phyloP scores from a whole-genome alignment of 2,113 vertebrate species.

The Callopanchax toddi region DNA sequence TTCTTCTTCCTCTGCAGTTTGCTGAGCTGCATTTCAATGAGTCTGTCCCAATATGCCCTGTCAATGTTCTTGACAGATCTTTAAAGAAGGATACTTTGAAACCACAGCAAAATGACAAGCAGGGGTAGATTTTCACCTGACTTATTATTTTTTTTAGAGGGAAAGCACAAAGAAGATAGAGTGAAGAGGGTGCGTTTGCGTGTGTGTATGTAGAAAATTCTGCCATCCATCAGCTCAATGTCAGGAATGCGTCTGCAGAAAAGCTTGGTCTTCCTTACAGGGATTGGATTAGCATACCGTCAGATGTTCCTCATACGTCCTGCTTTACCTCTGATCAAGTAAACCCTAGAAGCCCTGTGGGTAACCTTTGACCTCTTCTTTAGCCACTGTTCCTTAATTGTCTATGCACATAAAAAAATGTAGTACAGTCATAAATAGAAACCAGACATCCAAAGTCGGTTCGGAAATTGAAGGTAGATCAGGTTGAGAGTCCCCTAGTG shows the following conservation, averaged over 20 bases:
- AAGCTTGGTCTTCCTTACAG: conserved; percentile 29
- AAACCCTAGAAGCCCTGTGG: background rate
- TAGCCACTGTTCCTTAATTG: background rate
- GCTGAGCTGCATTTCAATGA: conserved; percentile 65
- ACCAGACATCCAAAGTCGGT: no score
- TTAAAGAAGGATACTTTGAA: conserved; percentile 45
- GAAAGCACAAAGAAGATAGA: background rate
- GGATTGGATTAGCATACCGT: conserved; percentile 26
- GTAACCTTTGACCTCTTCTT: background rate
- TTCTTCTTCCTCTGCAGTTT: conserved; percentile 21
- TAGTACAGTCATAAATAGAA: background rate
- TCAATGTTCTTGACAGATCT: conserved; percentile 59
- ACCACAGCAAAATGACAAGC: conserved; percentile 32
- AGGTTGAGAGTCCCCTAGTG: no score
- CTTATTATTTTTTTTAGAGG: conserved; percentile 6
- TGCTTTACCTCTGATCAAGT: background rate
- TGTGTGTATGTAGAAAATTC: conserved; percentile 2
- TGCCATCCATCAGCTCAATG: conserved; percentile 56
- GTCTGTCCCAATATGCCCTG: conserved; percentile 50
- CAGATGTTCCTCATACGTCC: conserved; percentile 6
- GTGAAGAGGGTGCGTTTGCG: background rate
- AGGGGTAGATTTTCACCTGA: conserved; percentile 29
- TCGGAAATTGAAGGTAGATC: no score
- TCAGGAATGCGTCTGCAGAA: conserved; percentile 30
- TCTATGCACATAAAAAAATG: background rate